phyloP scores from a whole-genome alignment of 2,113 vertebrate genomes.

The Dasyornis broadbenti region DNA sequence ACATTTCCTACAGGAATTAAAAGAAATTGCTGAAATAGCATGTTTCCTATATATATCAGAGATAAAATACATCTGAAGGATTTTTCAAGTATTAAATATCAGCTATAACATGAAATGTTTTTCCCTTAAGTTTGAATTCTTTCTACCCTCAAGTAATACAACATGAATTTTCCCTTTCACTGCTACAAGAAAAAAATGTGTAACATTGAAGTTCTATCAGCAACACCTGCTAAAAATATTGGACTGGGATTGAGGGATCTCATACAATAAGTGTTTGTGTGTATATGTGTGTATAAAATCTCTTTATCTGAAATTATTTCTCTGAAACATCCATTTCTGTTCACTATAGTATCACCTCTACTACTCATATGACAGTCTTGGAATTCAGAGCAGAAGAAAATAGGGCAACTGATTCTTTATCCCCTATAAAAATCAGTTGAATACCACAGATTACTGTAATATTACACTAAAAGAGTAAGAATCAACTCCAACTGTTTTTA shows the following conservation, averaged over 20 bases:
- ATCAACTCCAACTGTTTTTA: not conserved
- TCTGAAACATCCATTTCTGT: not conserved
- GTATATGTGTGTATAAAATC: not conserved
- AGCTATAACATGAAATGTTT: not conserved
- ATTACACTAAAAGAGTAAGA: not conserved
- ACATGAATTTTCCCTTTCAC: conserved; percentile 23
- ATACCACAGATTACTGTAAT: not conserved
- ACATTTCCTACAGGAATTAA: not conserved
- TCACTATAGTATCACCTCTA: not conserved
- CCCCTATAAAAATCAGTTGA: not conserved
- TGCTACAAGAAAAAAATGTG: not conserved
- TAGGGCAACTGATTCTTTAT: not conserved
- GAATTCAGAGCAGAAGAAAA: not conserved
- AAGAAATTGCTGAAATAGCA: not conserved
- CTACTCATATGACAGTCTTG: not conserved
- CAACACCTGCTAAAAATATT: conserved; percentile 58
- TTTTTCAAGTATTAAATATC: conserved; percentile 27
- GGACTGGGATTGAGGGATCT: conserved; percentile 56
- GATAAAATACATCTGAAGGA: not conserved
- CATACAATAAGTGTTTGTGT: not conserved
- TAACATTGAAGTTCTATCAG: conserved; percentile 29
- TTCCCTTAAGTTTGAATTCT: conserved; percentile 21
- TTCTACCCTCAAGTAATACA: conserved; percentile 37
- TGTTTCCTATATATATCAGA: not conserved
- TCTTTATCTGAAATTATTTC: conserved; percentile 34